Base-by-base conservation (phyloP, 1,140 invertebrate genomes). In the Anastrepha ludens region DNA sequence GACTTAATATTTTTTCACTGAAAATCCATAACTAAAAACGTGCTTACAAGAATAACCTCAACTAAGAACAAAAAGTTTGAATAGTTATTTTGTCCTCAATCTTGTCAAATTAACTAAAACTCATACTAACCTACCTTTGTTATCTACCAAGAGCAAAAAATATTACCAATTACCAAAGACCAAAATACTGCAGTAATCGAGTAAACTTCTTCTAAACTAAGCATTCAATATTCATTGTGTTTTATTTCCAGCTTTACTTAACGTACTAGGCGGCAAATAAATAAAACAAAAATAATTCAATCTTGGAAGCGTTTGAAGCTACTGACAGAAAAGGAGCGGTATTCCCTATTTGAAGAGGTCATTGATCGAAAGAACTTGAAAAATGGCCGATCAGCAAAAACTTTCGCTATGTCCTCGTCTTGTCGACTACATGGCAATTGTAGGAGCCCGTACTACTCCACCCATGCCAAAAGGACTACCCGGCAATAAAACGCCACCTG, bases 361-460 rank as follows among this genome's bases (percentile, higher is more conserved):
- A 41, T 47, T 47, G 55, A 55, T 81, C 29, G 2, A 81, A 81
- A 74, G 17, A 15, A 81, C 17, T 44, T 67, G 0, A 65, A 85
- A 88, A 87, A 93, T 93, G 93, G 91, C 93, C 67, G 92, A 93
- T 88, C 92, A 92, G 91, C 96, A 97, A 93, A 96, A 96, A 92
- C 96, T 97, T 92, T 96, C 96, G 91, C 93, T 97, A 89, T 98
- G 97, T 92, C 97, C 97, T 90, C 96, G 97, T 89, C 94, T 98
- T 91, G 96, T 97, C 92, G 99, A 99, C 95, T 99, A 99, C 94
- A 95, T 99, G 92, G 97, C 98, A 88, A 98, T 99, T 89, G 98
- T 99, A 88, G 99, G 99, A 89, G 97, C 96, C 39, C 95, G 97
- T 87, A 95, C 96, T 88, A 95, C 95, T 86, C 94, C 95, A 91